phyloP scores from a whole-genome alignment of 2,113 vertebrate genomes.

The Leptocoma aspasia region DNA sequence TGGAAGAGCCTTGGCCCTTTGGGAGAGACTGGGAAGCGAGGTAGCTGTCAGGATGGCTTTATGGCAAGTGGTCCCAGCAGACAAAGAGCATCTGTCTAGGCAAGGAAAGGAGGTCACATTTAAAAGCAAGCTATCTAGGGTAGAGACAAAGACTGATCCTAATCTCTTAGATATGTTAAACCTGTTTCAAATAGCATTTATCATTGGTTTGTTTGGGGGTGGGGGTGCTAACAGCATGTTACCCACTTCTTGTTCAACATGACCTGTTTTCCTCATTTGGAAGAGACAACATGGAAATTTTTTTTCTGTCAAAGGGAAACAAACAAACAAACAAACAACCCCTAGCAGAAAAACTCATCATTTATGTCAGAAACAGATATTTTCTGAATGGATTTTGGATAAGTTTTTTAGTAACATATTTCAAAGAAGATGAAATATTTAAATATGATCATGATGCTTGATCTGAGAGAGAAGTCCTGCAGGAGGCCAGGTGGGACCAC shows the following conservation, averaged over 20 bases:
- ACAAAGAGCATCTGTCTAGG: constrained; percentile 40
- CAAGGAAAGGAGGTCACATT: constrained; percentile 42
- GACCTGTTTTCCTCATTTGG: not conserved
- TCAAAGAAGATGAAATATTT: not conserved
- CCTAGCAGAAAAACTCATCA: not conserved
- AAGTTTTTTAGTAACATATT: not conserved
- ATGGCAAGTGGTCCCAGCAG: not conserved
- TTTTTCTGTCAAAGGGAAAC: not conserved
- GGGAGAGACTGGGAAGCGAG: not conserved
- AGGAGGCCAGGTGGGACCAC: not conserved
- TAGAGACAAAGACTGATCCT: constrained; percentile 14
- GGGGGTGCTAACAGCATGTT: not conserved
- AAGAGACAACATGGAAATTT: not conserved
- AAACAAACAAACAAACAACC: not conserved
- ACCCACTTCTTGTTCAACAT: not conserved
- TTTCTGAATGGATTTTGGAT: not conserved
- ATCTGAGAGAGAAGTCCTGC: not conserved
- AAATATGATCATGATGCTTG: not conserved
- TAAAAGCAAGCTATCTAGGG: constrained; percentile 2
- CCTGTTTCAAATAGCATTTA: not conserved
- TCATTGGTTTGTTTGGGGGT: not conserved
- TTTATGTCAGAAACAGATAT: not conserved
- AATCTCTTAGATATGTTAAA: constrained; percentile 19
- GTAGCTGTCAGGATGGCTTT: constrained; percentile 26
- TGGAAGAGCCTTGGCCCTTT: not conserved